A percentile compares a stretch with the other conserved stretches of the same genome.
Conservation (phyloP, 1,140 invertebrate genomes). For the Neodiprion fabricii region DNA sequence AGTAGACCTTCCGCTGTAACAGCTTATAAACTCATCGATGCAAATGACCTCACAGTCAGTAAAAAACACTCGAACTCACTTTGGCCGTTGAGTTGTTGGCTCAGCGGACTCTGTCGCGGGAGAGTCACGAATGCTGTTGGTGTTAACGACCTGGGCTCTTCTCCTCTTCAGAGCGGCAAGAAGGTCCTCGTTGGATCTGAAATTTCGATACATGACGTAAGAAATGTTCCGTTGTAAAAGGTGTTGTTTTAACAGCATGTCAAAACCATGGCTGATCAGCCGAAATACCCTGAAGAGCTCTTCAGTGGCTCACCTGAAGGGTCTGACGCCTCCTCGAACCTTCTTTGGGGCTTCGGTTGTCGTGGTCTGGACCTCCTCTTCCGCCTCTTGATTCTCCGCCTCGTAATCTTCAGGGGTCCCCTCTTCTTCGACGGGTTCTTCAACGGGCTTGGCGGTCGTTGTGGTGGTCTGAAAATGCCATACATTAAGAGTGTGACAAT, state of each 20-base stretch:
- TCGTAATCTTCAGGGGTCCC: slow-evolving; percentile 53
- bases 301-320: slow-evolving; percentile 40
- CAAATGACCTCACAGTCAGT: background rate
- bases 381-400: slow-evolving; percentile 57
- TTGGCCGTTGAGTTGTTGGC: slow-evolving; percentile 39
- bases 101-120: slow-evolving; percentile 33
- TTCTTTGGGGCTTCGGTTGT: slow-evolving; percentile 70
- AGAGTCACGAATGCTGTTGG: slow-evolving; percentile 30
- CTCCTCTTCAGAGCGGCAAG: slow-evolving; percentile 73
- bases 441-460: slow-evolving; percentile 45
- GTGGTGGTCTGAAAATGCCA: slow-evolving; percentile 32
- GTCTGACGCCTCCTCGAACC: slow-evolving; percentile 67
- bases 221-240: background rate
- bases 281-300: background rate
- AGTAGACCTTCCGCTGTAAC: no score
- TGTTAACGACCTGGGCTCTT: slow-evolving; percentile 59
- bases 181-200: slow-evolving; percentile 76
- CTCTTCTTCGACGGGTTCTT: slow-evolving; percentile 51
- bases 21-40: background rate
- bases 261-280: no score
- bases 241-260: no score
- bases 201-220: slow-evolving; percentile 53
- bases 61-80: slow-evolving; percentile 34
- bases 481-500: background rate
- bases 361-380: slow-evolving; percentile 60